These are phyloP conservation scores for Luehdorfia chinensis DNA, from an alignment of 1,140 invertebrate genomes.

Conservation along the genomic window DNA sequence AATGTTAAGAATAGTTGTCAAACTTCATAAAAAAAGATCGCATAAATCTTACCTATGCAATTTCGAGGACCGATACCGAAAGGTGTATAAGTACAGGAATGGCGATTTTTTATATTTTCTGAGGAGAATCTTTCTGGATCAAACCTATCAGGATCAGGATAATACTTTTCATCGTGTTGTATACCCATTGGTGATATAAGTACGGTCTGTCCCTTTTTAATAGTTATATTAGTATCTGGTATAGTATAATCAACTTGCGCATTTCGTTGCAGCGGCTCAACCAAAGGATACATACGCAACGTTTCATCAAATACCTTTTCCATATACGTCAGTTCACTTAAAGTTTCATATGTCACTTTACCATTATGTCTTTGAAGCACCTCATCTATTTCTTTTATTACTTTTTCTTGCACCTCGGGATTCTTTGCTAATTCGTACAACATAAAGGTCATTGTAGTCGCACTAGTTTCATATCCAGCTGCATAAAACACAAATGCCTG, in stretches of 20 bases:
- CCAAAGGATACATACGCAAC: constrained; percentile 78
- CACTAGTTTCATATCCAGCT: constrained; percentile 50
- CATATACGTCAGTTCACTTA: constrained; percentile 72
- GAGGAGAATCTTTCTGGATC: not conserved
- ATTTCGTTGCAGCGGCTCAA: constrained; percentile 58
- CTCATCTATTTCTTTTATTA: constrained; percentile 47
- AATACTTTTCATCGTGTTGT: constrained; percentile 34
- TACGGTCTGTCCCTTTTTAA: constrained; percentile 60
- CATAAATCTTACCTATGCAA: constrained; percentile 21
- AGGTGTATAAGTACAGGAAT: constrained; percentile 7
- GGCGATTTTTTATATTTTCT: constrained; percentile 3
- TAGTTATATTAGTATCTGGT: constrained; percentile 59
- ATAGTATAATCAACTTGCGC: constrained; percentile 66
- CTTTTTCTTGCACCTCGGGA: constrained; percentile 52
- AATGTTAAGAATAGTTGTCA: too few species aligned
- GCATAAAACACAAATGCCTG: constrained; percentile 60
- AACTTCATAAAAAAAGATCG: too few species aligned
- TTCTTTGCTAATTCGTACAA: constrained; percentile 56
- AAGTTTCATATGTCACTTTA: constrained; percentile 52
- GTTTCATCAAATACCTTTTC: constrained; percentile 65
- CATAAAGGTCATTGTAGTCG: constrained; percentile 32
- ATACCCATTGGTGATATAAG: constrained; percentile 27
- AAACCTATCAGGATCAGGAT: constrained; percentile 21
- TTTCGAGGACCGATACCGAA: constrained; percentile 16
- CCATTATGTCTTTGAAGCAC: constrained; percentile 54